These are phyloP conservation scores for Conus betulinus DNA, from an alignment of 1,140 invertebrate species.

Conservation along the genomic window DNA sequence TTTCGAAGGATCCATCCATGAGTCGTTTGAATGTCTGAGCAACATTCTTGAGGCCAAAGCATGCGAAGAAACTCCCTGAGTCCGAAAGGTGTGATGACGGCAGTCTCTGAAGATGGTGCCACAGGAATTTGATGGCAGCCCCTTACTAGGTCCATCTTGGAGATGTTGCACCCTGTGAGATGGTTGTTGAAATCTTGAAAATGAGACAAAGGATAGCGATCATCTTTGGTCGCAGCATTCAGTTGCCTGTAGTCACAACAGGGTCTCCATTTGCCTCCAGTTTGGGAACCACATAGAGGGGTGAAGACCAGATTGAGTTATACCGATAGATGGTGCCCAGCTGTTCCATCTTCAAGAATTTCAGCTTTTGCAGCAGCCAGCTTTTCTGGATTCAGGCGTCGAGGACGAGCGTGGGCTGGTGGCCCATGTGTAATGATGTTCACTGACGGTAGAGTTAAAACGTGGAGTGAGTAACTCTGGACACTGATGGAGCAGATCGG, in stretches of 20 bases:
- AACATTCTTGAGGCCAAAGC: conserved; percentile 21
- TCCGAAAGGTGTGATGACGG: neutral
- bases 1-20: neutral
- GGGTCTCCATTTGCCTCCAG: conserved; percentile 47
- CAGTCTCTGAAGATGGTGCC: neutral
- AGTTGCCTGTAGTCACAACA: conserved; percentile 76
- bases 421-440: neutral
- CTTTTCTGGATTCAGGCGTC: neutral
- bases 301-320: too few species aligned
- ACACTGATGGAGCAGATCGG: too few species aligned
- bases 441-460: neutral
- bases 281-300: neutral
- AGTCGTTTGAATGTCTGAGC: conserved; percentile 20
- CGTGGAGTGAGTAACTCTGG: too few species aligned
- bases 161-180: neutral
- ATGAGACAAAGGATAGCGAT: neutral
- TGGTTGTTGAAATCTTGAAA: neutral
- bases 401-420: neutral
- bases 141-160: conserved; percentile 9
- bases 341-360: conserved; percentile 8
- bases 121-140: conserved; percentile 11
- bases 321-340: neutral
- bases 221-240: conserved; percentile 70
- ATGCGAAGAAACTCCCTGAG: conserved; percentile 1
- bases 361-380: neutral